phyloP scores from a whole-genome alignment of 2,113 vertebrate genomes.

The Zapus hudsonius region DNA sequence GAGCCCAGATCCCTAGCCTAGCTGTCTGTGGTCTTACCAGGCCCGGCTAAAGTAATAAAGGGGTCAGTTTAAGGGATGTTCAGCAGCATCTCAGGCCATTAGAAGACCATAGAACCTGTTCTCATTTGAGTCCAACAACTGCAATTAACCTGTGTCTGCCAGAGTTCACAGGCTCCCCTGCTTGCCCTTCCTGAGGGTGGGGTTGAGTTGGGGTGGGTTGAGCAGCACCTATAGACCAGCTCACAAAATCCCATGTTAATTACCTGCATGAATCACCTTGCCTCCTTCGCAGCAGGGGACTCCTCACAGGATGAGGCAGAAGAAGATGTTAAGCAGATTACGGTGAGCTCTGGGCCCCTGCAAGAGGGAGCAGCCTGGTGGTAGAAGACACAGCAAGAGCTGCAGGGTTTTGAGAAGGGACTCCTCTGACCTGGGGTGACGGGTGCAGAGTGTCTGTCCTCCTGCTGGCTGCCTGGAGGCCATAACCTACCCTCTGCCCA shows the following conservation, averaged over 20 bases:
- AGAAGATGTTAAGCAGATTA: slow-evolving; percentile 97
- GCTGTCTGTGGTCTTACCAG: not conserved
- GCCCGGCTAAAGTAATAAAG: not conserved
- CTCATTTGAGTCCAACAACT: not conserved
- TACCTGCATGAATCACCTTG: not conserved
- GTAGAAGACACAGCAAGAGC: not conserved
- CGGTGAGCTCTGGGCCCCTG: slow-evolving; percentile 84
- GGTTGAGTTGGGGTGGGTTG: no score
- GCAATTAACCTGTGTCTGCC: not conserved
- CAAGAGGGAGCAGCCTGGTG: not conserved
- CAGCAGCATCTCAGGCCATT: not conserved
- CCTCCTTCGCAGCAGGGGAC: slow-evolving; percentile 90
- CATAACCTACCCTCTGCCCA: not conserved
- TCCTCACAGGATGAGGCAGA: slow-evolving; percentile 98
- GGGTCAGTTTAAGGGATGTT: not conserved
- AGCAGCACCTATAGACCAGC: not conserved
- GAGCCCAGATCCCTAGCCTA: not conserved
- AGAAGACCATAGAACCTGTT: not conserved
- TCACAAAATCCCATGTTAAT: no score
- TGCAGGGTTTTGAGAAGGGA: not conserved
- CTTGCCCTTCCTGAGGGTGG: not conserved
- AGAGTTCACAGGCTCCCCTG: not conserved
- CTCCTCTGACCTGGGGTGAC: not conserved
- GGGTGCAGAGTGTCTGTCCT: fast-evolving
- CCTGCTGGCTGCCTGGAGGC: no score